phyloP scores from a whole-genome alignment of 2,113 vertebrate species.

The Falco punctatus region DNA sequence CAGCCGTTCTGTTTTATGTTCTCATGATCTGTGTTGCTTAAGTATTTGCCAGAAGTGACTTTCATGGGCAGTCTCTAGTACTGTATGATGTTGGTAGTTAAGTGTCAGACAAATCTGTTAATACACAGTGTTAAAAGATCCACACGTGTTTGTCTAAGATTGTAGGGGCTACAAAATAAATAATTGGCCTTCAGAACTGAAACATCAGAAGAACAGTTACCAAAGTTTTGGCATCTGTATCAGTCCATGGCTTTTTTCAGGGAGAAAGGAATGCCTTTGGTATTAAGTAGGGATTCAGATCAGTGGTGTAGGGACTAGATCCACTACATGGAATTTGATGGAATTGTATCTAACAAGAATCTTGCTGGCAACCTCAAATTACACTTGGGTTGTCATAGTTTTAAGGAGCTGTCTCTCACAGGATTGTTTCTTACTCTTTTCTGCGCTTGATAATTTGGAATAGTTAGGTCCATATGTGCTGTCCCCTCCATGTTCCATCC shows the following conservation, averaged over 20 bases:
- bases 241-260: neutral
- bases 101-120: neutral
- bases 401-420: neutral
- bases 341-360: neutral
- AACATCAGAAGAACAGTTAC: neutral
- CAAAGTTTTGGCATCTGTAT: neutral
- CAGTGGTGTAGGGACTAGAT: neutral
- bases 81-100: fast-evolving
- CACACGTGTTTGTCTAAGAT: neutral
- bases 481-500: neutral
- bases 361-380: neutral
- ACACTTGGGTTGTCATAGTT: neutral
- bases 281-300: neutral
- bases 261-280: neutral
- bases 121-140: neutral
- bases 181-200: neutral
- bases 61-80: neutral
- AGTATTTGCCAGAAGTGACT: neutral
- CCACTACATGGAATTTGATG: neutral
- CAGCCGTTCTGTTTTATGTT: neutral
- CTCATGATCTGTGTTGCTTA: neutral
- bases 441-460: neutral
- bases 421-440: neutral
- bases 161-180: neutral
- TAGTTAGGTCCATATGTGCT: neutral